phyloP scores from a whole-genome alignment of 2,113 vertebrate species.

The Nicator chloris region DNA sequence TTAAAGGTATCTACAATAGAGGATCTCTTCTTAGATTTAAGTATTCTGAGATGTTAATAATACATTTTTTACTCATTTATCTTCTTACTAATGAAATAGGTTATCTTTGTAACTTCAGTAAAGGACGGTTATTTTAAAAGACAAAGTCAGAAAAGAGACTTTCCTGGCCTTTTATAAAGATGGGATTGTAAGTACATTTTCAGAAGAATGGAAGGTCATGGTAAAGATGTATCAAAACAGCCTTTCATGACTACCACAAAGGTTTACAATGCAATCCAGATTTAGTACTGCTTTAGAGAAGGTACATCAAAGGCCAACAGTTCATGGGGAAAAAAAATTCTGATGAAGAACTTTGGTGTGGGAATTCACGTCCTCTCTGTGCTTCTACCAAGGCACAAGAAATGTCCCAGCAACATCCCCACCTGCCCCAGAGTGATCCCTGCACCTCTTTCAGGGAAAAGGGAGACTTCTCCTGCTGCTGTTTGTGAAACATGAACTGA shows the following conservation, averaged over 20 bases:
- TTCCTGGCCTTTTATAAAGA: conserved; percentile 9
- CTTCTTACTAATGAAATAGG: conserved; percentile 43
- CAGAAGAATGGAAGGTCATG: conserved; percentile 36
- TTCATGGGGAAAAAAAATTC: not conserved
- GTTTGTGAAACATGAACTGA: not conserved
- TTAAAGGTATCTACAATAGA: conserved; percentile 44
- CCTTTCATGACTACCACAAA: conserved; percentile 25
- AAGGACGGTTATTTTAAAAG: conserved; percentile 37
- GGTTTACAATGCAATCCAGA: not conserved
- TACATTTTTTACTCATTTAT: conserved; percentile 55
- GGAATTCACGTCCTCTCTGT: not conserved
- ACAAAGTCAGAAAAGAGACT: not conserved
- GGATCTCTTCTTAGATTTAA: conserved; percentile 34
- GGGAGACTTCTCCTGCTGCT: not conserved
- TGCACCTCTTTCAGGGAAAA: not conserved
- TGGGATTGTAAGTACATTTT: conserved; percentile 35
- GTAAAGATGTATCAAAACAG: conserved; percentile 32
- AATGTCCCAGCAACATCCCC: not conserved
- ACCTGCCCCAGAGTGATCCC: not conserved
- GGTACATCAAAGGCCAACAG: not conserved
- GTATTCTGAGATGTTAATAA: conserved; percentile 36
- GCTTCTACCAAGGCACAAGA: not conserved
- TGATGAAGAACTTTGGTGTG: not conserved
- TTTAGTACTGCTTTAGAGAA: conserved; percentile 22
- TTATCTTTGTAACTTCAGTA: conserved; percentile 20